Percentiles rank a stretch among this genome's conserved stretches.
Conservation (phyloP, 2,888 invertebrate genomes). For the Epirrhoe tristata region DNA sequence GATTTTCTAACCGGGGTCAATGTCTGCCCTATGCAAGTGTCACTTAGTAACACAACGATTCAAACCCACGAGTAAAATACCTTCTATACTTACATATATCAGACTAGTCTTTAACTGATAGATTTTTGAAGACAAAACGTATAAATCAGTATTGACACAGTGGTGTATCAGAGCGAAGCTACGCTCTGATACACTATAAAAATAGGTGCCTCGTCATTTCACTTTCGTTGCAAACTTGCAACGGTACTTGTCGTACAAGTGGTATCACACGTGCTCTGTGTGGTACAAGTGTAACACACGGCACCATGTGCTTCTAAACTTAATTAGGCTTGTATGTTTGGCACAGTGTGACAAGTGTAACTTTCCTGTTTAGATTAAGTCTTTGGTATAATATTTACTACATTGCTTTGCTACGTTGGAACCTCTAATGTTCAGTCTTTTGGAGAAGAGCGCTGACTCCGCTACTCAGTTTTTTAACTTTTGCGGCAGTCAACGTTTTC, state of each 20-base stretch:
- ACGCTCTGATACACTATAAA: constrained; percentile 1
- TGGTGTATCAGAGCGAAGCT: neutral
- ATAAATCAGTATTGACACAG: neutral
- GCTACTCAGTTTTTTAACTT: too few species aligned
- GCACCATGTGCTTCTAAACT: neutral
- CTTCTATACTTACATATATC: too few species aligned
- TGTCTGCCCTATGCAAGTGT: constrained; percentile 40
- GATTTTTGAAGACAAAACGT: too few species aligned
- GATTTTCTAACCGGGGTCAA: constrained; percentile 50
- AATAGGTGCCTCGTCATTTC: constrained; percentile 49
- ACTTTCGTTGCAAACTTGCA: constrained; percentile 60
- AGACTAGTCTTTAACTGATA: too few species aligned
- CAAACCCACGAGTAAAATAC: neutral
- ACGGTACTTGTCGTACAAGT: constrained; percentile 40
- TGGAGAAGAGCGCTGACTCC: too few species aligned
- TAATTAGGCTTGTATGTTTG: too few species aligned
- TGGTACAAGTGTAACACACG: constrained; percentile 13
- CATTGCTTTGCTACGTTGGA: too few species aligned
- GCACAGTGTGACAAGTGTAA: too few species aligned
- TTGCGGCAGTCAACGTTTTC: too few species aligned
- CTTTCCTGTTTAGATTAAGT: too few species aligned
- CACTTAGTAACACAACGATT: constrained; percentile 21
- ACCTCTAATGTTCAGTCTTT: too few species aligned
- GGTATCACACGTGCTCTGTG: constrained; percentile 24
- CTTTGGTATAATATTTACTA: too few species aligned